phyloP scores from a whole-genome alignment of 2,888 invertebrate species.

The Netelia fuscicornis region DNA sequence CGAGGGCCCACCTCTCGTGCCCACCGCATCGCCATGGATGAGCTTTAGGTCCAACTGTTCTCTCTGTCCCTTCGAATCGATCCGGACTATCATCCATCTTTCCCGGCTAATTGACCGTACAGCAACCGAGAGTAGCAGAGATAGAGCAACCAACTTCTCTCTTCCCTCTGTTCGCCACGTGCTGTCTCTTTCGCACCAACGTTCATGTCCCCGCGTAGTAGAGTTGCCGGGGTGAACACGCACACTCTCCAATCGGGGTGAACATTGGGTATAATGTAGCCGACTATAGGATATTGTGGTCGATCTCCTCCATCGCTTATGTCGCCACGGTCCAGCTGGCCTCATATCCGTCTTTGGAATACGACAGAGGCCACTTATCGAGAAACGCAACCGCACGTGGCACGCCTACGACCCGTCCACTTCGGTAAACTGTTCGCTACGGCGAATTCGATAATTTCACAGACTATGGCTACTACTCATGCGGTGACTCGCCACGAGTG shows the following conservation, averaged over 20 bases:
- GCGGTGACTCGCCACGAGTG: constrained; percentile 1
- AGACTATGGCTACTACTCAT: constrained; percentile 20
- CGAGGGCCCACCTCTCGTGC: constrained; percentile 23
- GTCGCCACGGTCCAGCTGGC: constrained; percentile 35
- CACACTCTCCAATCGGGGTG: constrained; percentile 31
- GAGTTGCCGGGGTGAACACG: constrained; percentile 28
- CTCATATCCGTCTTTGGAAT: constrained; percentile 49
- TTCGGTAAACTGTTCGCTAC: constrained; percentile 49
- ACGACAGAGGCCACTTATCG: constrained; percentile 56
- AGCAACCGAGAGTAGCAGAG: constrained; percentile 51
- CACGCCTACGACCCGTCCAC: constrained; percentile 56
- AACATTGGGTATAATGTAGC: constrained; percentile 57
- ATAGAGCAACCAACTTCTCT: constrained; percentile 55
- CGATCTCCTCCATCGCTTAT: constrained; percentile 23
- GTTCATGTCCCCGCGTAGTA: constrained; percentile 15
- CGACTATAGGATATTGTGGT: constrained; percentile 52
- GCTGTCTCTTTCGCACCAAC: constrained; percentile 4
- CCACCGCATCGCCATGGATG: constrained; percentile 25
- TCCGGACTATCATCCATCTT: constrained; percentile 67
- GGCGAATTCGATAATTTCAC: constrained; percentile 50
- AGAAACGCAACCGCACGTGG: constrained; percentile 21
- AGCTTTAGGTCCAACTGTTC: constrained; percentile 40
- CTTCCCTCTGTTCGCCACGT: constrained; percentile 26
- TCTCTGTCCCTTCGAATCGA: constrained; percentile 57
- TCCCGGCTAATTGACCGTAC: constrained; percentile 67